These are phyloP conservation scores for Lagodon rhomboides DNA, from an alignment of 2,797 vertebrate species.

Conservation along the genomic window DNA sequence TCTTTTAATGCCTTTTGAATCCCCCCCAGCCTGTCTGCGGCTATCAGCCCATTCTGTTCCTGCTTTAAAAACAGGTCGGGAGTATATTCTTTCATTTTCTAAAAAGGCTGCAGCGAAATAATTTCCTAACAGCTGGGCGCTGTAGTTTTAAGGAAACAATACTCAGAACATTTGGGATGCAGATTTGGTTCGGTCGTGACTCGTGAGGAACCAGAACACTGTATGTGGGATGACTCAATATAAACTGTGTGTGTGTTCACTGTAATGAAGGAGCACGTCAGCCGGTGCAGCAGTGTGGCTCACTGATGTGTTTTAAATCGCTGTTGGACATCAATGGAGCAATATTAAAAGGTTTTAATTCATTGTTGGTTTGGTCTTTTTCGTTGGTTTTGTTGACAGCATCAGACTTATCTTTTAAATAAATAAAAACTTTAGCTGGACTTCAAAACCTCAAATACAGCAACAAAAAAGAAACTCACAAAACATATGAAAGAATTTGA, in stretches of 20 bases:
- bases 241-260: constrained; percentile 13
- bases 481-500: neutral
- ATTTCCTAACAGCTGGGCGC: constrained; percentile 7
- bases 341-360: neutral
- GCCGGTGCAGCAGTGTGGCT: constrained; percentile 11
- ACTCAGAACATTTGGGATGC: neutral
- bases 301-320: constrained; percentile 25
- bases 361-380: neutral
- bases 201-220: constrained; percentile 14
- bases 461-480: neutral
- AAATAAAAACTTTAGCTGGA: neutral
- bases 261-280: constrained; percentile 9
- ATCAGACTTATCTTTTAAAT: neutral
- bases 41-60: constrained; percentile 4
- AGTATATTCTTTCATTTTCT: neutral
- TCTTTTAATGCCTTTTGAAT: constrained; percentile 14
- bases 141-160: neutral
- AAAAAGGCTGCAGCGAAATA: neutral
- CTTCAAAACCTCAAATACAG: too few species aligned
- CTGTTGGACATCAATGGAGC: constrained; percentile 16
- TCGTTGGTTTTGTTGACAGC: constrained; percentile 1
- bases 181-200: constrained; percentile 17
- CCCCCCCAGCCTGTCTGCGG: neutral
- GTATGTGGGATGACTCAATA: constrained; percentile 27
- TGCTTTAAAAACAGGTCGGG: neutral